Conservation (phyloP, 37 sponge, comb jelly and placozoan species). For the Haliclona indistincta region DNA sequence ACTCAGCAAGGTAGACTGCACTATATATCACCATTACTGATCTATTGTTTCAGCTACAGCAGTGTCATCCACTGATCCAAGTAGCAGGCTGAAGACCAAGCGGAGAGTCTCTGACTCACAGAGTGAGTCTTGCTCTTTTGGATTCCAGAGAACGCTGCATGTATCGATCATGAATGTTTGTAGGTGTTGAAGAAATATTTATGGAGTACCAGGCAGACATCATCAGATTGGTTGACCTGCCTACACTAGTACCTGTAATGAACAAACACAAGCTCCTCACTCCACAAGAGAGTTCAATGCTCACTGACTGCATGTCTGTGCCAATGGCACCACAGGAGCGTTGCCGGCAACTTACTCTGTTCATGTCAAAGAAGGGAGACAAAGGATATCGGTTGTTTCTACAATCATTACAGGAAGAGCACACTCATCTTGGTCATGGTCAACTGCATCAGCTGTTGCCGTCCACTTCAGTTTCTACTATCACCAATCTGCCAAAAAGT, state of each 20-base stretch:
- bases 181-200: background rate
- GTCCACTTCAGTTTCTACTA: background rate
- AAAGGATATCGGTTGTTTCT: conserved; percentile 1
- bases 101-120: no score
- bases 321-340: background rate
- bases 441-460: background rate
- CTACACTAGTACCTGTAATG: conserved; percentile 3
- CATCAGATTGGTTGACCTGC: background rate
- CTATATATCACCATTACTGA: no score
- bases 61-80: no score
- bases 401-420: background rate
- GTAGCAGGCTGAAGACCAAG: no score
- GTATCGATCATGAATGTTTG: no score
- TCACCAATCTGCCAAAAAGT: no score
- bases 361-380: background rate
- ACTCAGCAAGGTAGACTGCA: no score
- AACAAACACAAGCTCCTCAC: conserved; percentile 8
- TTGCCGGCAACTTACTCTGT: background rate
- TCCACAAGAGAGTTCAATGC: background rate
- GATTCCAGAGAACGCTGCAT: no score
- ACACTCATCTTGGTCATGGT: background rate
- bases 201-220: background rate
- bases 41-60: no score
- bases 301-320: background rate
- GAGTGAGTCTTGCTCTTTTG: no score